Conservation (phyloP, 2,888 invertebrate genomes). For the Glomeris marginata region DNA sequence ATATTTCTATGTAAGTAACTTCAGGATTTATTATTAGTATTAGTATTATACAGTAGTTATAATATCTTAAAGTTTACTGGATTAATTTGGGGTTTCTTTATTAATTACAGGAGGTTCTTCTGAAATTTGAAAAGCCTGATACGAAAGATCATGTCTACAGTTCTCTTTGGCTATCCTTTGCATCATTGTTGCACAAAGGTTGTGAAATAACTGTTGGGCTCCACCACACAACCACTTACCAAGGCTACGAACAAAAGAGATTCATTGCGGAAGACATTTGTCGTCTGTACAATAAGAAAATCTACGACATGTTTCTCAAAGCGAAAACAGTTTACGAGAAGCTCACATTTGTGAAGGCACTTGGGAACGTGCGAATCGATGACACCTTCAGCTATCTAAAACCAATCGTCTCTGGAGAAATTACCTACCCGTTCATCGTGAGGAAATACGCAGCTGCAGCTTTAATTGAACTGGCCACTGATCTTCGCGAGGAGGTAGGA, state of each 20-base stretch:
- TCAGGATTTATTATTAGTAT: background rate
- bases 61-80: no score
- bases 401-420: constrained; percentile 18
- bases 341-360: constrained; percentile 22
- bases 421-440: constrained; percentile 14
- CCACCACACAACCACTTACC: background rate
- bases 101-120: no score
- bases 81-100: no score
- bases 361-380: constrained; percentile 23
- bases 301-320: background rate
- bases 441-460: constrained; percentile 22
- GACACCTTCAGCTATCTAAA: constrained; percentile 20
- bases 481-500: constrained; percentile 17
- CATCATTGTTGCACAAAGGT: constrained; percentile 12
- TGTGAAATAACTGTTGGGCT: constrained; percentile 4
- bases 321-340: constrained; percentile 8
- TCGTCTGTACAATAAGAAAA: constrained; percentile 5
- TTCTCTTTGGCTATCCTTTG: constrained; percentile 10
- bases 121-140: constrained; percentile 5
- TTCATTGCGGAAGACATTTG: constrained; percentile 4
- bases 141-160: background rate
- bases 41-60: no score
- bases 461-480: constrained; percentile 17
- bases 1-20: constrained; percentile 8
- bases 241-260: background rate